phyloP scores from a whole-genome alignment of 2,113 vertebrate genomes.

The Phaethon lepturus region DNA sequence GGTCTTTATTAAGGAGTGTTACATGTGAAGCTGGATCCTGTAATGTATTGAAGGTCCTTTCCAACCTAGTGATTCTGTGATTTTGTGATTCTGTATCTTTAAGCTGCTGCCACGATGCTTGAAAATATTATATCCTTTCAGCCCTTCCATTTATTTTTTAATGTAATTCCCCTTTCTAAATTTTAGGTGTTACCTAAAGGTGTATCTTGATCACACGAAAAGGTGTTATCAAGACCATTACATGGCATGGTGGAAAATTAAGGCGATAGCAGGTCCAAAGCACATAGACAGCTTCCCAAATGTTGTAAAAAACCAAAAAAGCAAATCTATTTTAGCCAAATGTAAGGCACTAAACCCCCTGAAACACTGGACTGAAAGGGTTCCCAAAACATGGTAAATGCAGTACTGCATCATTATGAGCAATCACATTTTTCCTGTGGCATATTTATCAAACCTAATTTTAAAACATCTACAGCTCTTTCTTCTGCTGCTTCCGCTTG shows the following conservation, averaged over 20 bases:
- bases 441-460: not conserved
- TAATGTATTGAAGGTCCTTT: not conserved
- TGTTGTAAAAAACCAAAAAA: not conserved
- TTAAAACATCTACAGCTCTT: not conserved
- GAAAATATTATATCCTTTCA: not conserved
- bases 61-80: no score
- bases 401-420: no score
- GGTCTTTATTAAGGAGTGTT: not conserved
- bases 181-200: not conserved
- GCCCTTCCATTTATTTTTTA: not conserved
- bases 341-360: not conserved
- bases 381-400: not conserved
- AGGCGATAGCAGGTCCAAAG: not conserved
- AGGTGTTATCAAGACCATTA: not conserved
- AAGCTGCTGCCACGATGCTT: not conserved
- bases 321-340: not conserved
- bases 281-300: not conserved
- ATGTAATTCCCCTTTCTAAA: not conserved
- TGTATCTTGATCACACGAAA: no score
- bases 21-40: not conserved
- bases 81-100: not conserved
- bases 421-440: not conserved
- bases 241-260: not conserved
- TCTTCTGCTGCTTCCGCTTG: not conserved
- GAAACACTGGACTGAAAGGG: not conserved